phyloP scores from a whole-genome alignment of 2,113 vertebrate species.

The Pseudorectes ferrugineus region DNA sequence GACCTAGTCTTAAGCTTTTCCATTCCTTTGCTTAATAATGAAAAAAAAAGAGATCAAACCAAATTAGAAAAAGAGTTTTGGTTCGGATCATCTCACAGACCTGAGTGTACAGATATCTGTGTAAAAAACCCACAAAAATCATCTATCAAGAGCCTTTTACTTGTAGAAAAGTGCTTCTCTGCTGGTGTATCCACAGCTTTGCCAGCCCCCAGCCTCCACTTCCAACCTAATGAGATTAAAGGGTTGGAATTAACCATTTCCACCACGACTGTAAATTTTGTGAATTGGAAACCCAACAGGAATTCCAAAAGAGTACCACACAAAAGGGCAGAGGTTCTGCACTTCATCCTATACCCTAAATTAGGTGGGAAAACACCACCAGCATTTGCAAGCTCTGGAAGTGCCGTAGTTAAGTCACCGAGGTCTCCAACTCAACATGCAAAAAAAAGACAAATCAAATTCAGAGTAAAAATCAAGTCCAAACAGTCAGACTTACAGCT shows the following conservation, averaged over 20 bases:
- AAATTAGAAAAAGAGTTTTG: neutral
- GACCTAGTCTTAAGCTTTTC: neutral
- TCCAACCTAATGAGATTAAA: neutral
- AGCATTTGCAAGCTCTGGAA: neutral
- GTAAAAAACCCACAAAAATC: neutral
- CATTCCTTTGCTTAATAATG: neutral
- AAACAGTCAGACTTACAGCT: neutral
- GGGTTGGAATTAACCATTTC: neutral
- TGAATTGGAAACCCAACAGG: neutral
- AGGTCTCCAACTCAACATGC: neutral
- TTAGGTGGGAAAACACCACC: neutral
- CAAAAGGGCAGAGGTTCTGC: neutral
- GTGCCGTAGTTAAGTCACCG: neutral
- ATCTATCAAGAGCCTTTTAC: neutral
- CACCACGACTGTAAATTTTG: accelerated
- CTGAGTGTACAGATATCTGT: neutral
- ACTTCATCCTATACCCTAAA: neutral
- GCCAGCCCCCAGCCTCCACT: neutral
- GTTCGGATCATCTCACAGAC: neutral
- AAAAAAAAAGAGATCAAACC: neutral
- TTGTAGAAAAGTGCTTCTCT: neutral
- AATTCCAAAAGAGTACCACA: neutral
- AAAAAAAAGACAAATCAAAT: neutral
- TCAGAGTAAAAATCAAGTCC: neutral
- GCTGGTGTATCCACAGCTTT: neutral